Evolutionary conservation across 2,797 vertebrate genomes (phyloP).

Genomic region (Thaleichthys pacificus): DNA sequence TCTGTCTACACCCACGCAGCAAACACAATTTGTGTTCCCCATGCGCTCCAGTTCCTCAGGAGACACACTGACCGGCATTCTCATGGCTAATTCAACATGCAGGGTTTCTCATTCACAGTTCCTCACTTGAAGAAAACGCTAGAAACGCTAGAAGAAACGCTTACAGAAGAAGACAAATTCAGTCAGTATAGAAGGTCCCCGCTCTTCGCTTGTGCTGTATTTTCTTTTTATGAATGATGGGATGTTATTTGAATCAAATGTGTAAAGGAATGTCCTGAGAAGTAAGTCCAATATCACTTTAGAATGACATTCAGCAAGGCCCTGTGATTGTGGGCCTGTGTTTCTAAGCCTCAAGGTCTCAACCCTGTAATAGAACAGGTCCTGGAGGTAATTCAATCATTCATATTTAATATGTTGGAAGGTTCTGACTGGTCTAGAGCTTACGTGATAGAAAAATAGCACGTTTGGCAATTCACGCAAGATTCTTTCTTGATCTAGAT

Average conservation of each 20-base stretch:
- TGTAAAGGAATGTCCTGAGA: neutral
- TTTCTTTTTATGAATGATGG: neutral
- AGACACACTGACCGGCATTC: conserved; percentile 45
- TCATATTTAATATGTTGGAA: neutral
- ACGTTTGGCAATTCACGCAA: neutral
- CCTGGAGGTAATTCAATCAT: neutral
- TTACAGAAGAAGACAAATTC: neutral
- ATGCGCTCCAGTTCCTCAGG: conserved; percentile 52
- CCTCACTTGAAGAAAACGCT: conserved; percentile 6
- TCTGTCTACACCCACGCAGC: conserved; percentile 26
- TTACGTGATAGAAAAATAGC: neutral
- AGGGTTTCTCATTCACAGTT: neutral
- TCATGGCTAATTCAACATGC: conserved; percentile 31
- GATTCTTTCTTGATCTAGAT: neutral
- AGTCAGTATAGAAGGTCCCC: too few species aligned
- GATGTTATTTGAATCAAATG: neutral
- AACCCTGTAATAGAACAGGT: neutral
- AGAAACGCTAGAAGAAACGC: conserved; percentile 16
- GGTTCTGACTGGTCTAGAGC: neutral
- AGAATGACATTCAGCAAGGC: neutral
- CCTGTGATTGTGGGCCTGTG: neutral
- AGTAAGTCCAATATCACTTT: neutral
- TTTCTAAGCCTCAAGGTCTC: neutral
- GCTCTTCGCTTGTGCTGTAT: neutral
- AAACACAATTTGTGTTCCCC: conserved; percentile 40